Evolutionary conservation across 2,888 invertebrate species (phyloP).

Genomic region (Nudaria mundana): DNA sequence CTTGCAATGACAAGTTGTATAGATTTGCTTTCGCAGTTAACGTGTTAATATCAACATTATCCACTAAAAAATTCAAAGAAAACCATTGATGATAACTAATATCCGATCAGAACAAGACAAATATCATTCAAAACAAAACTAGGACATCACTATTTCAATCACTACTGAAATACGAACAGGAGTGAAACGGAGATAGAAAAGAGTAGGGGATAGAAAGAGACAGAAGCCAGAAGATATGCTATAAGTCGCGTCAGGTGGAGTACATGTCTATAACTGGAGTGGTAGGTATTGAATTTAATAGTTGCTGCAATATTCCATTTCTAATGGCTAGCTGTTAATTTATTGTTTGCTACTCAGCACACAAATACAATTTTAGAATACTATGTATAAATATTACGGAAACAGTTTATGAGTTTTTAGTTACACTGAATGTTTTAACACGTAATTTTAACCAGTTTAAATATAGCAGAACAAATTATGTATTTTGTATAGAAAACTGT

Average conservation of each 20-base stretch:
- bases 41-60: too few relatives aligned
- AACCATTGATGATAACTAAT: conserved; percentile 9
- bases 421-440: background rate
- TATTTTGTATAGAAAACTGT: background rate
- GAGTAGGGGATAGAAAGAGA: conserved; percentile 13
- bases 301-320: conserved; percentile 13
- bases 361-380: background rate
- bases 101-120: conserved; percentile 11
- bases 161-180: conserved; percentile 13
- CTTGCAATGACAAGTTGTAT: too few relatives aligned
- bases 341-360: background rate
- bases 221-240: conserved; percentile 6
- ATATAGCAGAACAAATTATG: background rate
- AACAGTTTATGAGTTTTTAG: background rate
- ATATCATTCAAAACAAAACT: conserved; percentile 19
- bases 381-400: background rate
- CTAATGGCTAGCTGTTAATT: conserved; percentile 17
- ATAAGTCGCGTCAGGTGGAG: conserved; percentile 25
- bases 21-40: too few relatives aligned
- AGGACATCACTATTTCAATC: conserved; percentile 18
- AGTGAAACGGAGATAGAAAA: conserved; percentile 17
- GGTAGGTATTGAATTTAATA: conserved; percentile 23
- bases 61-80: conserved; percentile 18
- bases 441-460: background rate
- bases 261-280: conserved; percentile 22